phyloP scores from a whole-genome alignment of 2,888 invertebrate species.

The Ramazzottius varieornatus region DNA sequence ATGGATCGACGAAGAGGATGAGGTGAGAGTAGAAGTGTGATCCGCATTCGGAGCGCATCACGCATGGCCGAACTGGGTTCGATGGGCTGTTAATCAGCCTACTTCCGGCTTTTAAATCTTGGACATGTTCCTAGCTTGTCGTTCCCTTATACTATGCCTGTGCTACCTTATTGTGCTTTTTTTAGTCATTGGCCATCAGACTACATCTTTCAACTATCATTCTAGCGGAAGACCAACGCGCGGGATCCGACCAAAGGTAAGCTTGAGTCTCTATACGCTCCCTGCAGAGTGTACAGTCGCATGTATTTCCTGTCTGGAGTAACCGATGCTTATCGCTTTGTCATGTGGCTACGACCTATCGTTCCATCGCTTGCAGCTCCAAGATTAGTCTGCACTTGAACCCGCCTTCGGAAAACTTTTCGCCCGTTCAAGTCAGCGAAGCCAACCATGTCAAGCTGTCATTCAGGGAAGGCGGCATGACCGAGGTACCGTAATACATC shows the following conservation, averaged over 20 bases:
- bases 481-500: constrained; percentile 12
- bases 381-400: not conserved
- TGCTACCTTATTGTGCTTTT: not conserved
- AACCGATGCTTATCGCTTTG: too few species aligned
- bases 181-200: not conserved
- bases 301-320: too few species aligned
- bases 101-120: too few species aligned
- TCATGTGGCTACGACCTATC: constrained; percentile 31
- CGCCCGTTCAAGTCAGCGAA: not conserved
- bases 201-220: constrained; percentile 43
- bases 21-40: too few species aligned
- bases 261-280: too few species aligned
- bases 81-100: too few species aligned
- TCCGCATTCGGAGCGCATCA: not conserved
- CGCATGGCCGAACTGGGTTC: too few species aligned
- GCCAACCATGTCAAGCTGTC: constrained; percentile 15
- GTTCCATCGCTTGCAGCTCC: constrained; percentile 8
- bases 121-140: too few species aligned
- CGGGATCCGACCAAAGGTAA: constrained; percentile 46
- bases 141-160: not conserved
- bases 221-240: constrained; percentile 50
- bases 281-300: too few species aligned
- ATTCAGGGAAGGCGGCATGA: constrained; percentile 14
- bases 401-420: not conserved
- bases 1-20: not conserved